Percentiles rank a stretch among this genome's conserved stretches.
These are phyloP conservation scores for Salminus brasiliensis DNA, from an alignment of 2,113 vertebrate genomes.

Conservation along the genomic window DNA sequence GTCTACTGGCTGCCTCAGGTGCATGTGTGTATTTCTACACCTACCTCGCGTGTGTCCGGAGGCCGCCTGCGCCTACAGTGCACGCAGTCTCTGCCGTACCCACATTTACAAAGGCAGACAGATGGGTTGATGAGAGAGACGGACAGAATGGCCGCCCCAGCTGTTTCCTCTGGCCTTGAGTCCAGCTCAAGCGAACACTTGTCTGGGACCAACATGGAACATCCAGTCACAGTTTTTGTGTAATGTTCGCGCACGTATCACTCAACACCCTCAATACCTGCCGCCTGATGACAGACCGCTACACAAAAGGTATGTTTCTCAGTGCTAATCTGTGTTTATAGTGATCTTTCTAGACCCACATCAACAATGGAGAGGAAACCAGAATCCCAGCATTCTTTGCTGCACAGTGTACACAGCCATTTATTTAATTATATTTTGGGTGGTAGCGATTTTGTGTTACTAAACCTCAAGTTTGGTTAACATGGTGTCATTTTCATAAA, in stretches of 20 bases:
- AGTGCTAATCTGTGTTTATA: constrained; percentile 21
- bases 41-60: constrained; percentile 6
- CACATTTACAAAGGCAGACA: constrained; percentile 25
- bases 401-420: neutral
- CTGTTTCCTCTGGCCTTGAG: constrained; percentile 39
- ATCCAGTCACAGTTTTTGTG: neutral
- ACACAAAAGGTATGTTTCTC: constrained; percentile 13
- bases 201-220: neutral
- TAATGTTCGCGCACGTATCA: constrained; percentile 14
- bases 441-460: neutral
- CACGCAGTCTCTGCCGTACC: neutral
- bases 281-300: constrained; percentile 1
- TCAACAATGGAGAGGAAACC: neutral
- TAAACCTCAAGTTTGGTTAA: neutral
- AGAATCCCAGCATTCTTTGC: neutral
- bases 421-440: neutral
- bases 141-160: neutral
- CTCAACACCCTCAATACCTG: constrained; percentile 7
- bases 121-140: constrained; percentile 25
- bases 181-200: neutral
- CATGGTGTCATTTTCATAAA: neutral
- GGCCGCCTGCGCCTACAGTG: neutral
- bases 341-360: constrained; percentile 6
- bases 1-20: neutral
- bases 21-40: constrained; percentile 1